Base-by-base conservation (phyloP, 1,140 invertebrate species). In the Trichonephila clavipes region DNA sequence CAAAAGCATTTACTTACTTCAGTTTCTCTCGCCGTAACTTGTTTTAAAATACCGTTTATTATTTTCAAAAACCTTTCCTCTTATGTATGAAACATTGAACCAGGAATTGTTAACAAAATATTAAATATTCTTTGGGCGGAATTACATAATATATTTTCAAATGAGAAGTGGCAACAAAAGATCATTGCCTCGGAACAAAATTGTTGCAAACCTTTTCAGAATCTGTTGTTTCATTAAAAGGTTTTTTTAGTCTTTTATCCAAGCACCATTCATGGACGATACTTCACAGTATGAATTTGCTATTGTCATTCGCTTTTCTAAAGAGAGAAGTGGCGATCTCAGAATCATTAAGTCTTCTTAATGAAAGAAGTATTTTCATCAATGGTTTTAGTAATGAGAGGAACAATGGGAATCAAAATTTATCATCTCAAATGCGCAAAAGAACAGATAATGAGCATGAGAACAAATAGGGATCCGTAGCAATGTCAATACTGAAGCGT, bases 251-350 rank as follows among this genome's bases (percentile, higher is more conserved):
- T 14, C 72, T 34, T 34, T 77, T 77, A 77, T 77, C 4, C 18
- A 77, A 18, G 14, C 24, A 16, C 16, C 28, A 77, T 77, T 77
- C 72, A 34, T 28, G 24, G 28, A 34, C 28, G 72, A 77, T 77
- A 40, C 18, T 77, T 34, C 21, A 21, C 21, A 19, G 21, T 18
- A 21, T 64, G 62, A 64, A 64, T 64, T 19, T 19, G 28, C 72
- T 34, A 77, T 77, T 40, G 72, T 77, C 28, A 34, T 16, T 77
- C 66, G 18, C 34, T 77, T 77, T 77, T 77, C 72, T 40, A 77
- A 77, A 77, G 16, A 28, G 34, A 77, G 72, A 77, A 77, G 72
- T 77, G 18, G 72, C 72, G 28, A 77, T 77, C 72, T 77, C 72
- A 77, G 19, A 77, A 77, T 40, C 72, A 77, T 77, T 77, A 77